Base-by-base conservation (phyloP, 2,797 vertebrate genomes). In the Periparus ater region DNA sequence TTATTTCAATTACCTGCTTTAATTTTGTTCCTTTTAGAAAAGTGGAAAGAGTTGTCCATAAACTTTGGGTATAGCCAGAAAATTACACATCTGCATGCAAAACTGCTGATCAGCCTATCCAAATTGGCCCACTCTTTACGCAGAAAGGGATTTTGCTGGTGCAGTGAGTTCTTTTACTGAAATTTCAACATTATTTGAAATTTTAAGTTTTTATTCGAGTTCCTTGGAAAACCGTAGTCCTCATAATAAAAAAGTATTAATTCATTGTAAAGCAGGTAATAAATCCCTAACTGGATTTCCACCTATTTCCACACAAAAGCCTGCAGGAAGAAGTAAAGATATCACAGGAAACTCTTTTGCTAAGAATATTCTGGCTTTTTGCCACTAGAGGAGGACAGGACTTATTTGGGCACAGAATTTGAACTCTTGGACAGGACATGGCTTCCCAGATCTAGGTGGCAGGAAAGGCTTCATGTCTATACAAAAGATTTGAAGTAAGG, bases 321-420 rank as follows among this genome's bases (percentile, higher is more conserved):
- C 38, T 83, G 73, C 88, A 95, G 90, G 88, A 94, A 91, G 73
- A 82, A 81, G 82, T 71, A 80, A 88, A 94, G 88, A 75, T 89
- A 90, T 55, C 65, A 91, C 85, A 95, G 91, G 79, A 95, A 95
- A 77, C 50, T 83, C 92, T 91, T 91, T 72, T 95, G 65, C 91
- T 89, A 92, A 94, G 76, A 95, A 91, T 85, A 91, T 71, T 68
- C 73, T 95, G 85, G 78, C 79, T 65, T 88, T 92, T 58, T 89
- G 70, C 76, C 91, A 72, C 27, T 47, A 19, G n/a, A 71, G 68
- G 44, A 75, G 47, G 47, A 77, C 20, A 68, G 57, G 36, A 22
- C 40, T 84, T 93, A 70, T 96, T 48, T 72, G 45, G 72, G 85
- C 47, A 72, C 20, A 70, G 76, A 83, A 65, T 78, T 72, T 83